A percentile compares a stretch with the other conserved stretches of the same genome.
Evolutionary conservation across 2,113 vertebrate species (phyloP).

Genomic region (Micromys minutus): DNA sequence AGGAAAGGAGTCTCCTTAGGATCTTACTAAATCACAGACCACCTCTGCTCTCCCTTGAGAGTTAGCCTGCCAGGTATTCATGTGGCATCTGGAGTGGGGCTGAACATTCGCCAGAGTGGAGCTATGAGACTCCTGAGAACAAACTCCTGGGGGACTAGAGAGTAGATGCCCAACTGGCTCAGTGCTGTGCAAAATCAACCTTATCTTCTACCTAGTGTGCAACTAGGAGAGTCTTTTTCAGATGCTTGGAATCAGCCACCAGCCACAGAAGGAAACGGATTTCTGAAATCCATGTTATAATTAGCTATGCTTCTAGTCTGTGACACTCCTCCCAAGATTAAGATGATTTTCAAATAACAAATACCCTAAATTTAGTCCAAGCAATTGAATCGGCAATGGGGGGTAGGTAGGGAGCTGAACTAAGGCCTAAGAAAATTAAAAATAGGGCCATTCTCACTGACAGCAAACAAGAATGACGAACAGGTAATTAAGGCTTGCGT

Average conservation of each 20-base stretch:
- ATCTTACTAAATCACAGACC: neutral
- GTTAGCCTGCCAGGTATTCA: accelerated
- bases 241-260: neutral
- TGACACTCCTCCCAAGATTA: slow-evolving; percentile 53
- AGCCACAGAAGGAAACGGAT: slow-evolving; percentile 6
- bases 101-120: neutral
- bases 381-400: slow-evolving; percentile 75
- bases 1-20: neutral
- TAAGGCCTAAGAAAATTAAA: slow-evolving; percentile 74
- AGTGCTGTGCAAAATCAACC: neutral
- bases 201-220: neutral
- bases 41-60: neutral
- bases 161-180: neutral
- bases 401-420: slow-evolving; percentile 55
- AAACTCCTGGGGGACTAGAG: neutral
- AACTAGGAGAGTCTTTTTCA: neutral
- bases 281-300: neutral
- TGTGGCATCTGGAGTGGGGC: no score
- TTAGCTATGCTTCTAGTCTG: neutral
- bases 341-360: slow-evolving; percentile 70
- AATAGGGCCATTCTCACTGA: slow-evolving; percentile 69
- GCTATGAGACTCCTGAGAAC: neutral
- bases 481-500: slow-evolving; percentile 80
- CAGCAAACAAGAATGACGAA: slow-evolving; percentile 74
- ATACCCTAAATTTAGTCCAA: slow-evolving; percentile 67